phyloP scores from a whole-genome alignment of 2,888 invertebrate species.

The Panorpa germanica region DNA sequence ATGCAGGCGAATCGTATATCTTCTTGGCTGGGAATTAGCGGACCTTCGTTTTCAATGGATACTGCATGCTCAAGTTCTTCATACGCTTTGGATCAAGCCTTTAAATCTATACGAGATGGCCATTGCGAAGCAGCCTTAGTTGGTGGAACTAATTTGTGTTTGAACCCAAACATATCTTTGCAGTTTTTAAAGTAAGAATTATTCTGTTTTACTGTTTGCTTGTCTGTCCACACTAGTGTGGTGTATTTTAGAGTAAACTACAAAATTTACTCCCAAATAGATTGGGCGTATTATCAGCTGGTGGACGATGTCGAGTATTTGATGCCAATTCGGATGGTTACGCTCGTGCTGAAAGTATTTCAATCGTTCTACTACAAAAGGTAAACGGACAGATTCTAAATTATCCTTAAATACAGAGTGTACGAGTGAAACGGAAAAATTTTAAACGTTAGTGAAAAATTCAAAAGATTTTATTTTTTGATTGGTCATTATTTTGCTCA shows the following conservation, averaged over 20 bases:
- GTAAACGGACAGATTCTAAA: too few species aligned
- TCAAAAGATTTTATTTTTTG: too few species aligned
- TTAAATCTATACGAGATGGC: conserved; percentile 46
- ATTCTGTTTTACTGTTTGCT: too few species aligned
- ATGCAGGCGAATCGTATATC: conserved; percentile 54
- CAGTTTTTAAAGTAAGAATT: conserved; percentile 6
- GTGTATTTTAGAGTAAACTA: too few species aligned
- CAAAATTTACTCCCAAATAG: too few species aligned
- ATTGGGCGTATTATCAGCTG: conserved; percentile 58
- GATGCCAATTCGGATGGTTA: conserved; percentile 72
- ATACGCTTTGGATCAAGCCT: conserved; percentile 60
- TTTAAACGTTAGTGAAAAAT: too few species aligned
- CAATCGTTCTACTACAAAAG: conserved; percentile 47
- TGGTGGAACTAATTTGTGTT: conserved; percentile 35
- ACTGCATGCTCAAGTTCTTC: conserved; percentile 78
- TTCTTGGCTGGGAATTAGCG: conserved; percentile 63
- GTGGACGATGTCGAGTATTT: conserved; percentile 82
- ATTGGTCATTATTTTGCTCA: too few species aligned
- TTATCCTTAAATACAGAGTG: too few species aligned
- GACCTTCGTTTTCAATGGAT: conserved; percentile 67
- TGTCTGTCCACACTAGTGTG: too few species aligned
- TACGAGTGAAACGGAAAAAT: too few species aligned
- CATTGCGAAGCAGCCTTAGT: conserved; percentile 69
- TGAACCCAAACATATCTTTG: conserved; percentile 4
- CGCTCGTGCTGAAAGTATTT: conserved; percentile 63